Evolutionary conservation across 2,888 invertebrate genomes (phyloP), one percentile per base, ranked within the genome.

Genomic region (Terebella lapidaria): DNA sequence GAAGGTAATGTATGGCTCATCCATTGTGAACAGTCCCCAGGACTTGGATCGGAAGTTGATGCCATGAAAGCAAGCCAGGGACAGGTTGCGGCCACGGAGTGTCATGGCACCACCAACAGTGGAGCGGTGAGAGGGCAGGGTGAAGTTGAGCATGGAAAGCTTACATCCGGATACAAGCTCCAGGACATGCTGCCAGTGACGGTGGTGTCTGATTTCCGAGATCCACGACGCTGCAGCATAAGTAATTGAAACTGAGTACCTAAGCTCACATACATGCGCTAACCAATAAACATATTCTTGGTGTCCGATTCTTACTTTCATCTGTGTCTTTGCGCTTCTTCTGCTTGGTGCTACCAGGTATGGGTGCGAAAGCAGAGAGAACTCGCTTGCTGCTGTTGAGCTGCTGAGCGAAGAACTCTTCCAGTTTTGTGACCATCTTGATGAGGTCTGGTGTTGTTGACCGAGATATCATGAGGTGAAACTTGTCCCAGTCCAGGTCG

Each of bases 341-440:
- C 10, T 22, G 20, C 49, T 18, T 10, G 18, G 10, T 35, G n/a
- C 42, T 35, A n/a, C 42, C 42, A 15, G 42, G 42, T n/a, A 35
- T 35, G n/a, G 42, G 42, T 15, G 10, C 42, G n/a, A 35, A 35
- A n/a, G 42, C 42, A 35, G 42, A 35, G 42, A 95, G 91, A 2
- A 93, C 94, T 1, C 94, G 85, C 79, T 92, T 93, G 77, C 94
- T 92, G 69, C 92, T 94, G 79, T 94, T 93, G 79, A 96, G 94
- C 83, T 97, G 96, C 80, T 95, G 95, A 64, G 92, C 90, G 83
- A 99, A 96, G 84, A 99, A 99, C 82, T 96, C 94, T 72, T 94
- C 94, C 35, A 99, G 84, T 77, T 96, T 96, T 67, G 91, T 89
- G 78, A 90, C 93, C 91, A 99, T 96, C 84, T 96, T 97, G 54